Conservation (phyloP, 2,113 vertebrate genomes). For the Alaudala cheleensis region DNA sequence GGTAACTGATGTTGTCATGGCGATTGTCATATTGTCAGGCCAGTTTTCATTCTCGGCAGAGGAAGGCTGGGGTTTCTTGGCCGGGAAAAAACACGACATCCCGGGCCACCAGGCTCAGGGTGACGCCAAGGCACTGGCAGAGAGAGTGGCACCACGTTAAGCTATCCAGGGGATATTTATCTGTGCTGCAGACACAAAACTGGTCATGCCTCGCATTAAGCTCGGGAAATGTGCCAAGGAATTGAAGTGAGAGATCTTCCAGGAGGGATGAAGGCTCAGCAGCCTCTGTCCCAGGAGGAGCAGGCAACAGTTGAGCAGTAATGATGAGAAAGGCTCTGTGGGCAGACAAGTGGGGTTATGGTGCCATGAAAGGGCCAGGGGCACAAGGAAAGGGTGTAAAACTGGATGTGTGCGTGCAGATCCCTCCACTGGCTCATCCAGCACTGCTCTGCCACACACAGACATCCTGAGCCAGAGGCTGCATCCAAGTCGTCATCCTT, state of each 20-base stretch:
- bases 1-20: conserved; percentile 65
- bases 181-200: not conserved
- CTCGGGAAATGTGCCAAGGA: not conserved
- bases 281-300: not conserved
- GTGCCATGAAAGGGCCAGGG: not conserved
- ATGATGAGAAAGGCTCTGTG: not conserved
- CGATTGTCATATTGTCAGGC: conserved; percentile 1
- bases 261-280: not conserved
- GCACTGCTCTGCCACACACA: rapidly evolving
- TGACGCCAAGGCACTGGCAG: not conserved
- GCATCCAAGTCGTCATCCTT: conserved; percentile 32
- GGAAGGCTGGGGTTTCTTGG: not conserved
- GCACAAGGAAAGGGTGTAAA: not conserved
- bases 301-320: not conserved
- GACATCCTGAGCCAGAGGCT: not conserved
- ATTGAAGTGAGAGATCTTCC: not conserved
- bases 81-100: not conserved
- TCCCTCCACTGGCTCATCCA: not conserved
- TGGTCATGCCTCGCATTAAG: not conserved
- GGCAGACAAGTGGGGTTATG: not conserved
- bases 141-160: not conserved
- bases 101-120: rapidly evolving
- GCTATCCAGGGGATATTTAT: not conserved
- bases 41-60: not conserved
- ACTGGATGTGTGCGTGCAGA: not conserved